Evolutionary conservation across 1,140 invertebrate species (phyloP), one percentile per base, ranked within the genome.

Genomic region (Lepidurus apus): DNA sequence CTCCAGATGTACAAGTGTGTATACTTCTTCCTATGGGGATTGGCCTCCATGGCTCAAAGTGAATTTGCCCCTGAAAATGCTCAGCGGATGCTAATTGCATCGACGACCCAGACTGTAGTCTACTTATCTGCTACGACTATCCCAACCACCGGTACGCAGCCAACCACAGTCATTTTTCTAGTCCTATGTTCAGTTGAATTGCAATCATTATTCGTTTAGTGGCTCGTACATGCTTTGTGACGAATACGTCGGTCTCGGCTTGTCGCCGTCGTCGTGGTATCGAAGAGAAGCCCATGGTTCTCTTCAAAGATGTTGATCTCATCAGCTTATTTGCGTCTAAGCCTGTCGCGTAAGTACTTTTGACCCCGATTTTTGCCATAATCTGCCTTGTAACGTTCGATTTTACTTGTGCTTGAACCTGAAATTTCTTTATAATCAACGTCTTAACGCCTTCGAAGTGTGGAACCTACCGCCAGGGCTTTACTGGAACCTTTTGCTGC

Each of bases 221-320:
- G 45, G 13, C 34, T 24, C 42, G 75, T 24, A 44, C 43, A n/a
- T 77, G 75, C 7, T 43, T 9, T 11, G 24, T 43, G 4, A 21
- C 42, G 21, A 42, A n/a, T 21, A 17, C 43, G 9, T 34, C 17
- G 0, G 0, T 47, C 42, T 7, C 34, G 5, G 13, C 13, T 17
- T 77, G 75, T 43, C 75, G 75, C 24, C 75, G 75, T 77, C 75
- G 75, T 47, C 75, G 75, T 13, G 75, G 75, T 53, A 77, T 77
- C 44, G 75, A 77, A 77, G 75, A 77, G 43, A 34, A 47, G 75
- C 43, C 43, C 10, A 13, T 42, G 0, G 9, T 77, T 0, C 0
- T 44, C 0, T 42, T 8, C 75, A 3, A 7, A 8, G 75, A 76
- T 7, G 75, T 6, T 11, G 75, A 42, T 42, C 1, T 7, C 1